Conservation (phyloP, 2,113 vertebrate species). For the Upupa epops region DNA sequence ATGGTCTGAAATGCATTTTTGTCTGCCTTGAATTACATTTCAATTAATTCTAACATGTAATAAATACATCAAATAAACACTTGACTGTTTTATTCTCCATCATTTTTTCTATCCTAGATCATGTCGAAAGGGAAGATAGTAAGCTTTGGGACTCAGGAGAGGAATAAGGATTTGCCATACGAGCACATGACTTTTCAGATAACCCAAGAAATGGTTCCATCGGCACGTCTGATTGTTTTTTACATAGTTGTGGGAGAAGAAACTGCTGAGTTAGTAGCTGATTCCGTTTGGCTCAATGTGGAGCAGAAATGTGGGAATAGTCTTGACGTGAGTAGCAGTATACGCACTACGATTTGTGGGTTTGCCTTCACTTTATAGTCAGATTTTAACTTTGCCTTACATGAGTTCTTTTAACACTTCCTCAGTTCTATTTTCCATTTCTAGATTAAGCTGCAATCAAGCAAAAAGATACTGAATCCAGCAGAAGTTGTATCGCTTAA, state of each 20-base stretch:
- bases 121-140: constrained; percentile 85
- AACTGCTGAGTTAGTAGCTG: constrained; percentile 86
- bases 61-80: not conserved
- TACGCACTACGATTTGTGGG: not conserved
- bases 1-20: not conserved
- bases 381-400: not conserved
- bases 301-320: constrained; percentile 83
- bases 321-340: constrained; percentile 76
- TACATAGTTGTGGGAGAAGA: constrained; percentile 84
- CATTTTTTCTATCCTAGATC: constrained; percentile 67
- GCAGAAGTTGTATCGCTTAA: constrained; percentile 70
- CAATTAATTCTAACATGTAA: not conserved
- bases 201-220: constrained; percentile 87
- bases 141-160: constrained; percentile 66
- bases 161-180: constrained; percentile 27
- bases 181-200: constrained; percentile 81
- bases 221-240: constrained; percentile 88
- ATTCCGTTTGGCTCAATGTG: constrained; percentile 89
- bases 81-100: not conserved
- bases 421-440: not conserved
- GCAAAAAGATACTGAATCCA: constrained; percentile 63
- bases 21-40: not conserved
- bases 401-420: not conserved
- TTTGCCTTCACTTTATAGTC: not conserved
- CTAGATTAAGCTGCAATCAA: constrained; percentile 75